These are phyloP conservation scores for Slavum lentiscoides DNA, from an alignment of 2,888 invertebrate genomes.

Conservation along the genomic window DNA sequence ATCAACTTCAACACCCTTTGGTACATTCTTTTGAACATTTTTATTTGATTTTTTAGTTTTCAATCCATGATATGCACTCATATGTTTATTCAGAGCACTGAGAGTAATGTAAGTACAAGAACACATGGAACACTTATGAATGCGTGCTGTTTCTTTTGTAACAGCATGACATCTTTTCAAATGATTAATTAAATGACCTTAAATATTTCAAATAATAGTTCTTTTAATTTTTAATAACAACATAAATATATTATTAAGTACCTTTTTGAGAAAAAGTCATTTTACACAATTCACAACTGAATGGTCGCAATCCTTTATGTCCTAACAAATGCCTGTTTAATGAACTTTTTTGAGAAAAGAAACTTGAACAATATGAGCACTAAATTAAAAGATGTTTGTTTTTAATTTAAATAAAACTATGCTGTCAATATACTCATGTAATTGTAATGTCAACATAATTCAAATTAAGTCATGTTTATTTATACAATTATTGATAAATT, in stretches of 20 bases:
- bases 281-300: conserved; percentile 39
- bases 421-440: too few species aligned
- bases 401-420: not conserved
- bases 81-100: conserved; percentile 36
- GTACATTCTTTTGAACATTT: not conserved
- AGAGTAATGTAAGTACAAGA: conserved; percentile 38
- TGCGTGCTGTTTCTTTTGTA: conserved; percentile 34
- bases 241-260: not conserved
- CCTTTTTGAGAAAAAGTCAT: conserved; percentile 48
- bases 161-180: conserved; percentile 45
- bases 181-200: conserved; percentile 47
- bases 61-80: conserved; percentile 17
- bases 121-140: conserved; percentile 39
- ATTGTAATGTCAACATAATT: too few species aligned
- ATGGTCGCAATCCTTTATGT: conserved; percentile 41
- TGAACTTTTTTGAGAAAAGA: conserved; percentile 45
- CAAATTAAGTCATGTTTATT: not conserved
- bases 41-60: conserved; percentile 22
- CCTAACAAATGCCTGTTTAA: conserved; percentile 36
- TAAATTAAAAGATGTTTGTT: not conserved
- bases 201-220: not conserved
- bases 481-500: not conserved
- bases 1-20: not conserved
- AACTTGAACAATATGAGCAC: conserved; percentile 33
- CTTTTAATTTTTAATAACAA: conserved; percentile 1